These are phyloP conservation scores for Protobothrops mucrosquamatus DNA, from an alignment of 2,113 vertebrate genomes.

Conservation along the genomic window DNA sequence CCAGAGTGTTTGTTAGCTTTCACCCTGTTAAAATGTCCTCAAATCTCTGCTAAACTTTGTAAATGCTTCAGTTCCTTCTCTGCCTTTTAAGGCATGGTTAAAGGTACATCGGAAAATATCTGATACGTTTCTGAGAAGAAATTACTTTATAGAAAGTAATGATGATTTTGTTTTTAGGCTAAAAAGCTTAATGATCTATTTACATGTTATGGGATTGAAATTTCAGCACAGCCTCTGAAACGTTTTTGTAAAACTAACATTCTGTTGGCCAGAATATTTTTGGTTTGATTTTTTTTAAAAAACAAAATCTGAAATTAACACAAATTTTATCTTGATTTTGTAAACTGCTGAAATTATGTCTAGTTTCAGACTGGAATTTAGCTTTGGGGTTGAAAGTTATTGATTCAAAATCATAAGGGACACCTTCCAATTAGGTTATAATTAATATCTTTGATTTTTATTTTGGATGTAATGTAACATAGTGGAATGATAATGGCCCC, in stretches of 20 bases:
- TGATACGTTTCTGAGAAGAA: not conserved
- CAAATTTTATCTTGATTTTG: not conserved
- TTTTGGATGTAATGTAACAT: not conserved
- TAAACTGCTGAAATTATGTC: not conserved
- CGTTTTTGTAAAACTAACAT: not conserved
- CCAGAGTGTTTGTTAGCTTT: not conserved
- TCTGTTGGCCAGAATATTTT: not conserved
- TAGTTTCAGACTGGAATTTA: not conserved
- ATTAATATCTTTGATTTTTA: not conserved
- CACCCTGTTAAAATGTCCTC: not conserved
- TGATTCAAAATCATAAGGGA: not conserved
- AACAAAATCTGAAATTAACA: not conserved
- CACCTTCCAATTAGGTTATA: not conserved
- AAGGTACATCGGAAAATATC: not conserved
- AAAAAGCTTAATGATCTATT: not conserved
- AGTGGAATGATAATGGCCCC: not conserved
- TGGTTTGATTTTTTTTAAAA: not conserved
- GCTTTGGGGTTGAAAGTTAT: not conserved
- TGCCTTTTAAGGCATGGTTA: not conserved
- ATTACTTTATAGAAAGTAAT: not conserved
- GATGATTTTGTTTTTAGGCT: not conserved
- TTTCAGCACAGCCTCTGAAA: not conserved
- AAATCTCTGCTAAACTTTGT: not conserved
- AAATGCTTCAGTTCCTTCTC: not conserved
- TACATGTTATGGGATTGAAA: not conserved